These are phyloP conservation scores for Anomalospiza imberbis DNA, from an alignment of 2,797 vertebrate genomes.

Conservation along the genomic window DNA sequence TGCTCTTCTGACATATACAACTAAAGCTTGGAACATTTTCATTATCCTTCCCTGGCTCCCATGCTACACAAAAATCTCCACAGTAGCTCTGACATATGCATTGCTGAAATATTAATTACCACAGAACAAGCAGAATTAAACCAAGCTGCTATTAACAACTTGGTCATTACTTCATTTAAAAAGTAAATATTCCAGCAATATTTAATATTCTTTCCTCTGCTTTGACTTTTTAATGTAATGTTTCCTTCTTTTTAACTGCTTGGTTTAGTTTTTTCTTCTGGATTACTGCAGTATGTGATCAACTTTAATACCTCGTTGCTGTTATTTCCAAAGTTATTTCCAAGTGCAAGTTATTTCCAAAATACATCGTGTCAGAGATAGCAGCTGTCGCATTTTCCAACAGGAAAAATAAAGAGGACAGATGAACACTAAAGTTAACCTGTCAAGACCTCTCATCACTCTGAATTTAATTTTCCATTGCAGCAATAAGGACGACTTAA, in stretches of 20 bases:
- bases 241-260: background rate
- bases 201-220: background rate
- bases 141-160: background rate
- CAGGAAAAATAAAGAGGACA: background rate
- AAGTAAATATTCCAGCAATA: background rate
- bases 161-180: background rate
- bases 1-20: background rate
- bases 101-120: background rate
- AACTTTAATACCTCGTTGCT: rapidly evolving
- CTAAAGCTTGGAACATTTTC: background rate
- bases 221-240: background rate
- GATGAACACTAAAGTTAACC: background rate
- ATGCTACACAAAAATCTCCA: background rate
- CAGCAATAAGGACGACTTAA: background rate
- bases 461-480: background rate
- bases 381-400: background rate
- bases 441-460: background rate
- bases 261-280: background rate
- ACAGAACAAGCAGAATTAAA: background rate
- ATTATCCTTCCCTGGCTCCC: background rate
- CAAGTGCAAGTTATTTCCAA: background rate
- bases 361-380: background rate
- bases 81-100: background rate
- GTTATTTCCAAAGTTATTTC: too few relatives aligned
- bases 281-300: background rate